Evolutionary conservation across 2,888 invertebrate species (phyloP).

Genomic region (Enoplolaimus lenunculus): DNA sequence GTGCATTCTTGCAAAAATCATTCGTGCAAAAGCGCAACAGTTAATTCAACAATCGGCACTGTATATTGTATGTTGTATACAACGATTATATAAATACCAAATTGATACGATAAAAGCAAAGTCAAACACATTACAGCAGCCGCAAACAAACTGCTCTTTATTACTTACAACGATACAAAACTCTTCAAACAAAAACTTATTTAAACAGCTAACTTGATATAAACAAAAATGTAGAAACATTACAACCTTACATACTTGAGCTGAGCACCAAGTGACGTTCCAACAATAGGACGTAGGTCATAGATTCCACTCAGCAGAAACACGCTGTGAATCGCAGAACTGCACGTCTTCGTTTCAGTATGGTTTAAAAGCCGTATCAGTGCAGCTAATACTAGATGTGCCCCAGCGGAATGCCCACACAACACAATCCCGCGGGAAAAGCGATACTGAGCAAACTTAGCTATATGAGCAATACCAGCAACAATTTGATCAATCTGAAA

Average conservation of each 20-base stretch:
- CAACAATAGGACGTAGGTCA: background rate
- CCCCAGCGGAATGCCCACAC: constrained; percentile 9
- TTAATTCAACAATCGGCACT: too few relatives aligned
- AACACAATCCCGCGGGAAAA: background rate
- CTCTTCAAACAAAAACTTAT: too few relatives aligned
- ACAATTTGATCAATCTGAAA: background rate
- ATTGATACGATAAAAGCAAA: too few relatives aligned
- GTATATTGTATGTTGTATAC: too few relatives aligned
- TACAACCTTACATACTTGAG: background rate
- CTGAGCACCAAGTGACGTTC: background rate
- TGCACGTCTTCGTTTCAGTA: background rate
- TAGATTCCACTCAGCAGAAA: background rate
- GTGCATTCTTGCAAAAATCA: too few relatives aligned
- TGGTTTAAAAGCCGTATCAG: background rate
- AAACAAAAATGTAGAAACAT: too few relatives aligned
- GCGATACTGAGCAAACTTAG: background rate
- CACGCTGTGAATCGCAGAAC: background rate
- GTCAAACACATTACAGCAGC: too few relatives aligned
- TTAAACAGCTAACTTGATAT: too few relatives aligned
- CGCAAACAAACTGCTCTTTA: too few relatives aligned
- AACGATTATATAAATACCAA: too few relatives aligned
- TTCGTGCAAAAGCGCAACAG: too few relatives aligned
- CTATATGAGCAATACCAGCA: background rate
- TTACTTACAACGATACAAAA: too few relatives aligned
- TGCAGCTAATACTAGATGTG: background rate